Evolutionary conservation across 2,797 vertebrate genomes (phyloP).

Genomic region (Sebastes kiyomatsui): DNA sequence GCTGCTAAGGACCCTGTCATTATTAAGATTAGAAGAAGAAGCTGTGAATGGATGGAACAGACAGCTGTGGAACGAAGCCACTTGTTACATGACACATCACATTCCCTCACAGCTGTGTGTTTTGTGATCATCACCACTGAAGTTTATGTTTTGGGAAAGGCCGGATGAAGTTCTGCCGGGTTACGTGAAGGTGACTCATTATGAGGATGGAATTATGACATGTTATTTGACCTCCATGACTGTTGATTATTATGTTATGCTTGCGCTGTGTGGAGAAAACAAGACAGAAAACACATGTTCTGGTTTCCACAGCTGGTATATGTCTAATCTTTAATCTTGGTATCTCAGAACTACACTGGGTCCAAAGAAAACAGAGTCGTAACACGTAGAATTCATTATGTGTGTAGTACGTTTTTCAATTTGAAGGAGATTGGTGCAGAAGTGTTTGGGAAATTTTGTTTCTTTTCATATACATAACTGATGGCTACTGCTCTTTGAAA

Average conservation of each 20-base stretch:
- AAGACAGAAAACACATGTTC: not conserved
- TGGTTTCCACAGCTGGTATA: not conserved
- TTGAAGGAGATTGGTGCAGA: not conserved
- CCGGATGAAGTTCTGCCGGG: not conserved
- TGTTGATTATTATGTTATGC: not conserved
- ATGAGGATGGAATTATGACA: not conserved
- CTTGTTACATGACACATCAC: constrained; percentile 62
- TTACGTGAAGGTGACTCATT: not conserved
- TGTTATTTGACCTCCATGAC: not conserved
- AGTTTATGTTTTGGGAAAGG: constrained; percentile 2
- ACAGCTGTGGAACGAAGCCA: constrained; percentile 63
- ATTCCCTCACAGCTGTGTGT: constrained; percentile 32
- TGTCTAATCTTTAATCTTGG: not conserved
- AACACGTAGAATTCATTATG: not conserved
- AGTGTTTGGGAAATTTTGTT: not conserved
- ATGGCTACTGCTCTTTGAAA: not conserved
- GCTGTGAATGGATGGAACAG: constrained; percentile 52
- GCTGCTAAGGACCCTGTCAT: constrained; percentile 77
- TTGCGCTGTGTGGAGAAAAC: not conserved
- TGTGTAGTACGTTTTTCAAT: not conserved
- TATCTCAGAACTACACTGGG: not conserved
- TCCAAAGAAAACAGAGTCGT: not conserved
- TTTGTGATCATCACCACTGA: constrained; percentile 1
- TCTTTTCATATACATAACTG: not conserved
- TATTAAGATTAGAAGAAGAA: constrained; percentile 77